Conservation (phyloP, 1,140 invertebrate species). For the Euschistus heros region DNA sequence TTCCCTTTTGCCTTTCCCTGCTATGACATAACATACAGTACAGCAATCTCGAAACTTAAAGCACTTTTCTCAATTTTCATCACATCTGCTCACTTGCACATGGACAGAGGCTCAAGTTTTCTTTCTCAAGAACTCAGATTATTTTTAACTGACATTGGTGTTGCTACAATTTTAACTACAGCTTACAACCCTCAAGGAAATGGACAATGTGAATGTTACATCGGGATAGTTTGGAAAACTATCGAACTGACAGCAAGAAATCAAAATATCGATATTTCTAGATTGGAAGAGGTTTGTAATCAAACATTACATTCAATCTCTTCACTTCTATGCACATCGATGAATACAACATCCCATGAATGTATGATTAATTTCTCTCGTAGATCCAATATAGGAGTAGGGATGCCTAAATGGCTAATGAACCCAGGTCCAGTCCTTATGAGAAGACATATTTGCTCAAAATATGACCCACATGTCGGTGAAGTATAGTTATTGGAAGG, state of each 20-base stretch:
- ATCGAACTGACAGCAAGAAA: constrained; percentile 20
- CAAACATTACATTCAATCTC: neutral
- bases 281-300: constrained; percentile 19
- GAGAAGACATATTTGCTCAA: neutral
- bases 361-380: neutral
- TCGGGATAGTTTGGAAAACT: constrained; percentile 24
- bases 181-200: constrained; percentile 26
- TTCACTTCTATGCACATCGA: constrained; percentile 2
- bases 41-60: constrained; percentile 29
- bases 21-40: constrained; percentile 26
- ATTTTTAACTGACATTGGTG: constrained; percentile 15
- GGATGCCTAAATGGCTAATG: neutral
- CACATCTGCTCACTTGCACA: constrained; percentile 28
- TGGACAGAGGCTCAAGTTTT: constrained; percentile 27
- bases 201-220: constrained; percentile 2
- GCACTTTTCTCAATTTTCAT: constrained; percentile 28
- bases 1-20: constrained; percentile 31
- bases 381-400: neutral
- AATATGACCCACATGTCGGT: neutral
- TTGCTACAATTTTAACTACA: constrained; percentile 26
- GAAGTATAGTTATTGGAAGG: neutral
- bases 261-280: neutral
- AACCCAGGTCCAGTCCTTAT: constrained; percentile 12
- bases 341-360: constrained; percentile 8
- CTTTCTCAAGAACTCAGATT: constrained; percentile 28